Evolutionary conservation across 2,888 invertebrate genomes (phyloP).

Genomic region (Leucoptera coffeella): DNA sequence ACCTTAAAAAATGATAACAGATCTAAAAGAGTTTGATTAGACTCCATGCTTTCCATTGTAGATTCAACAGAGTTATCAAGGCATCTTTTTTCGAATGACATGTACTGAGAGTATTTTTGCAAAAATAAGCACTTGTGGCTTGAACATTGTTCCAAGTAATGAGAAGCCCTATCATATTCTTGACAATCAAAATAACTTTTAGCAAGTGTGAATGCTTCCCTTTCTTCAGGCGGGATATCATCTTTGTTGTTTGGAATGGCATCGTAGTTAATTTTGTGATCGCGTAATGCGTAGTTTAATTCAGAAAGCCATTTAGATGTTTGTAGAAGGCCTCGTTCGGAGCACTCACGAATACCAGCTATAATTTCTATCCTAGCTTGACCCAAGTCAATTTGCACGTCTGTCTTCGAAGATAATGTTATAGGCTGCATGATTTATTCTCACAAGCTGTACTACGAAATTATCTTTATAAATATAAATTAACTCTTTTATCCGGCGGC

Average conservation of each 20-base stretch:
- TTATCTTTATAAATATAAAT: too few relatives aligned
- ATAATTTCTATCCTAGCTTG: conserved; percentile 37
- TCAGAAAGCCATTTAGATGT: conserved; percentile 87
- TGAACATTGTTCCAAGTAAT: conserved; percentile 66
- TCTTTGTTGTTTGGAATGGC: conserved; percentile 36
- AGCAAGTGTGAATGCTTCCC: conserved; percentile 69
- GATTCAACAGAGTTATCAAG: conserved; percentile 61
- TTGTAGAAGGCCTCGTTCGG: conserved; percentile 71
- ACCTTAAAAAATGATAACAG: conserved; percentile 41
- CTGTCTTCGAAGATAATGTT: conserved; percentile 23
- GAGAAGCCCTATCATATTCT: conserved; percentile 85
- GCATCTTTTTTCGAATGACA: conserved; percentile 86
- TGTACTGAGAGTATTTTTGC: conserved; percentile 77
- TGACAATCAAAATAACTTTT: conserved; percentile 86
- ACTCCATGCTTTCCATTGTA: conserved; percentile 30
- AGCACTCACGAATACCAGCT: conserved; percentile 58
- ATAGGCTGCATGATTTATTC: conserved; percentile 19
- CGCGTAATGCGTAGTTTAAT: conserved; percentile 68
- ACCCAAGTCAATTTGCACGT: conserved; percentile 32
- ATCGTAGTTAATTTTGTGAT: conserved; percentile 53
- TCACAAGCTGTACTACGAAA: neutral
- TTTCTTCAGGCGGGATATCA: conserved; percentile 53
- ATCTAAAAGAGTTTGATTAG: conserved; percentile 35
- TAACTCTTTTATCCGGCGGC: too few relatives aligned
- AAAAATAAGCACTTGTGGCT: conserved; percentile 74